Evolutionary conservation across 2,113 vertebrate species (phyloP).

Genomic region (Gymnarchus niloticus): DNA sequence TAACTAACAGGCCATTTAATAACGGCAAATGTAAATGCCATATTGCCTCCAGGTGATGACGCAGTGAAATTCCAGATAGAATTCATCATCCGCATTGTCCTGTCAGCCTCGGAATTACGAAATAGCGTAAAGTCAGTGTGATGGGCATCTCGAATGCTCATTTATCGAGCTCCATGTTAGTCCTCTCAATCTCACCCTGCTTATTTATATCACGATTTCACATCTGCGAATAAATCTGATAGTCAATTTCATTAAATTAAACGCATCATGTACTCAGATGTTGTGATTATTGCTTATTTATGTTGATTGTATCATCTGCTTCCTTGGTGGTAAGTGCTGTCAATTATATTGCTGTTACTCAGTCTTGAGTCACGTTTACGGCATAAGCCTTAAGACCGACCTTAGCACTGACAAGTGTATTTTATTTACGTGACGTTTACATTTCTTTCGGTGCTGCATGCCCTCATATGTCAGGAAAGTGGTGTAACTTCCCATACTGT

Average conservation of each 20-base stretch:
- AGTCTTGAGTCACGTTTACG: background rate
- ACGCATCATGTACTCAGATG: background rate
- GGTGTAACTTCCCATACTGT: background rate
- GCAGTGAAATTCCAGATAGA: background rate
- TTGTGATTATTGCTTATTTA: background rate
- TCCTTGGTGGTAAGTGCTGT: background rate
- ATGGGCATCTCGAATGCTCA: background rate
- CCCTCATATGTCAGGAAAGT: background rate
- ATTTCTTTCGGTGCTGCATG: background rate
- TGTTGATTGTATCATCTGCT: background rate
- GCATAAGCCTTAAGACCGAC: background rate
- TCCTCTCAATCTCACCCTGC: background rate
- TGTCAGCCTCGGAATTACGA: background rate
- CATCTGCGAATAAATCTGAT: background rate
- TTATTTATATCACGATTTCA: background rate
- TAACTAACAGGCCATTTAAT: conserved; percentile 12
- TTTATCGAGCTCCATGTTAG: background rate
- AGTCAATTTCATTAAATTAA: conserved; percentile 2
- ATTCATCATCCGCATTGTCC: background rate
- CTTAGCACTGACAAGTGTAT: background rate
- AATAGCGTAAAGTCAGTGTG: background rate
- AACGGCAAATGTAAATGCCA: conserved; percentile 10
- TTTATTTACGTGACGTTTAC: background rate
- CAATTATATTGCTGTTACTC: background rate
- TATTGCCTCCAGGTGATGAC: background rate